These are phyloP conservation scores for Tipula helvola DNA, from an alignment of 2,888 invertebrate species.

Conservation along the genomic window DNA sequence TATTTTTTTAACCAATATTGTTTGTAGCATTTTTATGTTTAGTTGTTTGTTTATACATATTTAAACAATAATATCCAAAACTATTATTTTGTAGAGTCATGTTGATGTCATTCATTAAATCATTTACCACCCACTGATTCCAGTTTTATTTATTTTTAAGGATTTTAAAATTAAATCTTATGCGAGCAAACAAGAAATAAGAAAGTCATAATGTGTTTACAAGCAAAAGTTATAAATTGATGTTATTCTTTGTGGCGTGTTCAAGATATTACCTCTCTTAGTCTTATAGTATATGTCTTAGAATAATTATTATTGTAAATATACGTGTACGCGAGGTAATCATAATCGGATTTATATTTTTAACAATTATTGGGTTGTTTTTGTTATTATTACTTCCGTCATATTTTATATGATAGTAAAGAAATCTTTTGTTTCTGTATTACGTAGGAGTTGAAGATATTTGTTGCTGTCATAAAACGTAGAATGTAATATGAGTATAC, in stretches of 20 bases:
- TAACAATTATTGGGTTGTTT: not conserved
- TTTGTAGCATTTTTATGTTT: not conserved
- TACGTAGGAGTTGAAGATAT: too few species aligned
- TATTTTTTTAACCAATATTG: not conserved
- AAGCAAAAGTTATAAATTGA: not conserved
- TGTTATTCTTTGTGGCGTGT: not conserved
- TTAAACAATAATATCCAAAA: not conserved
- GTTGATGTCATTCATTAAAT: not conserved
- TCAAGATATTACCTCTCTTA: not conserved
- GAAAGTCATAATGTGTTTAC: not conserved
- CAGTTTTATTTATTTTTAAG: not conserved
- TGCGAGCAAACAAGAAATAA: not conserved
- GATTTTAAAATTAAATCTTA: not conserved
- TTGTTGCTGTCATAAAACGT: too few species aligned
- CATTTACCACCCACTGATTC: not conserved
- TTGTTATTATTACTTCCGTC: not conserved
- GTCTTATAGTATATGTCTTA: not conserved
- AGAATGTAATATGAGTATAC: too few species aligned
- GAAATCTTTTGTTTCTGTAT: too few species aligned
- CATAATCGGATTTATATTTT: not conserved
- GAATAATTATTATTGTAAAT: not conserved
- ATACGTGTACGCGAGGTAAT: not conserved
- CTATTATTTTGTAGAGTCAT: not conserved
- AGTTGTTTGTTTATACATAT: not conserved
- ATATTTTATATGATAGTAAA: not conserved